phyloP scores from a whole-genome alignment of 2,797 vertebrate genomes.

The Botia almorhae region DNA sequence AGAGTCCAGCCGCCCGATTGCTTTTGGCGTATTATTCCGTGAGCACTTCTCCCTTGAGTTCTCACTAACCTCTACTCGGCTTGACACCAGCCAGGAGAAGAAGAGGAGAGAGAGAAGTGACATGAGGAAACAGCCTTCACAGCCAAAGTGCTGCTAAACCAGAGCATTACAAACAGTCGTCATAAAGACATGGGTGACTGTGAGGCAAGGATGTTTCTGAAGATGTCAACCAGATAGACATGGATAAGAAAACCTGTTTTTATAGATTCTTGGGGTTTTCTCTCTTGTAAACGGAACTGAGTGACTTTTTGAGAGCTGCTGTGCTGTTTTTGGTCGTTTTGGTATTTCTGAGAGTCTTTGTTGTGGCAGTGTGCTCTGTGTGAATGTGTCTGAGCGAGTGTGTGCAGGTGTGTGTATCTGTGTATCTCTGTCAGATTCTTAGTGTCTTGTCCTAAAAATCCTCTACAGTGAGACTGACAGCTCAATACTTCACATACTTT shows the following conservation, averaged over 20 bases:
- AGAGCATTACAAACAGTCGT: constrained; percentile 8
- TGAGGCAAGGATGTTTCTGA: constrained; percentile 31
- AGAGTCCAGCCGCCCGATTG: constrained; percentile 28
- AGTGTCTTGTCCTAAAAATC: constrained; percentile 28
- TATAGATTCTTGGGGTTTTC: constrained; percentile 11
- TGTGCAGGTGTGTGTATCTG: not conserved
- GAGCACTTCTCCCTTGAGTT: constrained; percentile 40
- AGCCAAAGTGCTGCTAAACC: constrained; percentile 33
- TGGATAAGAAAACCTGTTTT: constrained; percentile 6
- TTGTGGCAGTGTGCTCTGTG: not conserved
- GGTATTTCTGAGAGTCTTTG: constrained; percentile 26
- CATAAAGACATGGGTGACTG: constrained; percentile 28
- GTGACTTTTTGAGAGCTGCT: constrained; percentile 1
- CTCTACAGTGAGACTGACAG: not conserved
- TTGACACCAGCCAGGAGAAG: constrained; percentile 32
- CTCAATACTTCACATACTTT: too few species aligned
- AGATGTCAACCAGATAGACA: constrained; percentile 11
- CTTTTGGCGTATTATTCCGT: constrained; percentile 39
- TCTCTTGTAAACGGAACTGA: constrained; percentile 10
- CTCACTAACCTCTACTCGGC: constrained; percentile 41
- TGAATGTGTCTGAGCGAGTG: not conserved
- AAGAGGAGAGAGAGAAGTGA: constrained; percentile 38
- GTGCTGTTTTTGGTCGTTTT: constrained; percentile 50
- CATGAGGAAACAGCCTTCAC: constrained; percentile 20
- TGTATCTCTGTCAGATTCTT: constrained; percentile 28